Base-by-base conservation (phyloP, 2,797 vertebrate genomes). In the Neosalanx taihuensis region DNA sequence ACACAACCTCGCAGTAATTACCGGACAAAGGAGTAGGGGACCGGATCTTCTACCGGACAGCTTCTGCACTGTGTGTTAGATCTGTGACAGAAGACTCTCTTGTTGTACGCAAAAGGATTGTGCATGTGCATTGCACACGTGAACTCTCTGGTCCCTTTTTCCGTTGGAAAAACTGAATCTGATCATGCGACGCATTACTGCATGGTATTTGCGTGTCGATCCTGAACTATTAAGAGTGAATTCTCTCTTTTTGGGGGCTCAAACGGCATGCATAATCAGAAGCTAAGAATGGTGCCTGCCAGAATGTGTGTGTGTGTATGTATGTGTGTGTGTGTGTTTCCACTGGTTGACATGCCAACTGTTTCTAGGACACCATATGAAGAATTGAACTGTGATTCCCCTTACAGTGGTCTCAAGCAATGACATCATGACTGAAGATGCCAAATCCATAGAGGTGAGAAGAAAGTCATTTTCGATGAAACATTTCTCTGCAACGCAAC, bases 251-350 rank as follows among this genome's bases (percentile, higher is more conserved):
- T 67, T 49, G 15, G 7, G 49, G 65, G 46, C 23, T 29, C 65
- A 56, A 67, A 67, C 15, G 53, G 46, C 65, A 67, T 67, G 49
- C 51, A 53, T 67, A 53, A 67, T 67, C 26, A 53, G 26, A 51
- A 51, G 65, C 23, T 53, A 67, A 56, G 26, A 67, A 67, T 51
- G 30, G 17, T 29, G 51, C 49, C 65, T 9, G 46, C 65, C 53
- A 31, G 65, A 17, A 26, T 67, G 65, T 26, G 10, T 67, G 46
- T 31, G 46, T n/a, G 51, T 6, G 65, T 46, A 6, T 67, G 46
- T 31, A 26, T n/a, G 51, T 6, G 41, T 12, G 41, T 46, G 9
- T 46, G 41, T 12, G 41, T 46, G 41, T 46, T 46, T 46, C 41
- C 46, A 66, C 23, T 15, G 20, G 64, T 13, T 66, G 64, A 66